Conservation (phyloP, 2,113 vertebrate genomes). For the Marmota monax region DNA sequence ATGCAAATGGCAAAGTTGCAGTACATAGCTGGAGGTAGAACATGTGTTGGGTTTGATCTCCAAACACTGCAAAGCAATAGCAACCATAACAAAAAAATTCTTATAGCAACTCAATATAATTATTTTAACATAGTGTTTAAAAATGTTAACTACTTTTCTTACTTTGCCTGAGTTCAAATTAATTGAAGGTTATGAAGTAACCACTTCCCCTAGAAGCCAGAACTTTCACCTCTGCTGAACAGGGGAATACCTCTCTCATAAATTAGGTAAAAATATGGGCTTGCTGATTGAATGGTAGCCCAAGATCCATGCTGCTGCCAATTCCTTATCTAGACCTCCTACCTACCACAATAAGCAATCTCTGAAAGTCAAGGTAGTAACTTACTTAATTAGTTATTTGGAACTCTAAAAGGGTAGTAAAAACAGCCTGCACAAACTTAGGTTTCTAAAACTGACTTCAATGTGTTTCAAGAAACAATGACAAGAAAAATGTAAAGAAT, state of each 20-base stretch:
- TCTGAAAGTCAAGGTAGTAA: slow-evolving; percentile 5
- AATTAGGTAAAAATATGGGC: slow-evolving; percentile 48
- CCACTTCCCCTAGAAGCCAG: slow-evolving; percentile 72
- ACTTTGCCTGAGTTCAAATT: slow-evolving; percentile 61
- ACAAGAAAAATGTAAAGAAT: background rate
- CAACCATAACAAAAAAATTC: background rate
- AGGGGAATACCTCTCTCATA: slow-evolving; percentile 72
- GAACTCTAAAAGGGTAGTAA: slow-evolving; percentile 21
- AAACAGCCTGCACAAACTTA: background rate
- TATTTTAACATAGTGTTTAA: slow-evolving; percentile 33
- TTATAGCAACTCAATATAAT: background rate
- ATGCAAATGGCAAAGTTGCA: background rate
- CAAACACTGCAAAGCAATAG: background rate
- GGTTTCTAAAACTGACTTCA: slow-evolving; percentile 13
- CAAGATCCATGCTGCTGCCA: background rate
- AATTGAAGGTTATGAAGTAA: slow-evolving; percentile 70
- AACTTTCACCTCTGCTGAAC: slow-evolving; percentile 66
- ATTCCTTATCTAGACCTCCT: background rate
- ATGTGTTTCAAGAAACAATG: background rate
- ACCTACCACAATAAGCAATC: slow-evolving; percentile 44
- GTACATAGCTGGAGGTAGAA: background rate
- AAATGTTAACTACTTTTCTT: slow-evolving; percentile 51
- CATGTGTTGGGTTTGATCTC: background rate
- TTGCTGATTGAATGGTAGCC: slow-evolving; percentile 12
- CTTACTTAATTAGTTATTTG: slow-evolving; percentile 33